Conservation (phyloP, 2,888 invertebrate species). For the Trilocha varians region DNA sequence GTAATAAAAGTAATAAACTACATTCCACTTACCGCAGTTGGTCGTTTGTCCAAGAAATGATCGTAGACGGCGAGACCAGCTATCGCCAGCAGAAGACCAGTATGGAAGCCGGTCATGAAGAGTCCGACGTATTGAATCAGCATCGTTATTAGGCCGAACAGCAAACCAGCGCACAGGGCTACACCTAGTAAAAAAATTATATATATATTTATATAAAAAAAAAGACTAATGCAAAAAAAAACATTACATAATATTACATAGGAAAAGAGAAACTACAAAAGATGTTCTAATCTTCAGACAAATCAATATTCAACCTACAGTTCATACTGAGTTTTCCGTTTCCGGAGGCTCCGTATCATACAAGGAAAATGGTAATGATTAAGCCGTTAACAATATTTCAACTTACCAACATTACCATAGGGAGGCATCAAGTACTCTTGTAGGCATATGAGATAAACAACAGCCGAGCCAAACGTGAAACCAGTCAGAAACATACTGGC, state of each 20-base stretch:
- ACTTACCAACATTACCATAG: constrained; percentile 81
- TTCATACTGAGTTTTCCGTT: too few relatives aligned
- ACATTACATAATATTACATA: too few relatives aligned
- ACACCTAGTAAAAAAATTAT: constrained; percentile 75
- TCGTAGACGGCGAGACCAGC: constrained; percentile 74
- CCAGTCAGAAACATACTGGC: constrained; percentile 91
- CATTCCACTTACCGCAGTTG: constrained; percentile 63
- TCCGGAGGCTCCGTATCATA: too few relatives aligned
- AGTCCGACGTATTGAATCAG: constrained; percentile 87
- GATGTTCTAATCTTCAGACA: too few relatives aligned
- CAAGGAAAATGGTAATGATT: too few relatives aligned
- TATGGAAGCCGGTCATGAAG: constrained; percentile 86
- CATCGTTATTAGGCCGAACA: constrained; percentile 87
- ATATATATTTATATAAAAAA: too few relatives aligned
- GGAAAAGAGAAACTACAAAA: too few relatives aligned
- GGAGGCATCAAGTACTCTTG: constrained; percentile 85
- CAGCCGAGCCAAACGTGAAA: constrained; percentile 86
- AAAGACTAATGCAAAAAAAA: too few relatives aligned
- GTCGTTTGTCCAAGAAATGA: constrained; percentile 71
- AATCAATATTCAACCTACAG: too few relatives aligned
- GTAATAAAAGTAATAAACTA: too few relatives aligned
- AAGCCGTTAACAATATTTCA: constrained; percentile 2
- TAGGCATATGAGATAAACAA: constrained; percentile 85
- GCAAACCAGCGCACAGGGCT: constrained; percentile 80
- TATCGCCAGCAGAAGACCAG: constrained; percentile 77